Base-by-base conservation (phyloP, 1,140 invertebrate genomes). In the Sitodiplosis mosellana region DNA sequence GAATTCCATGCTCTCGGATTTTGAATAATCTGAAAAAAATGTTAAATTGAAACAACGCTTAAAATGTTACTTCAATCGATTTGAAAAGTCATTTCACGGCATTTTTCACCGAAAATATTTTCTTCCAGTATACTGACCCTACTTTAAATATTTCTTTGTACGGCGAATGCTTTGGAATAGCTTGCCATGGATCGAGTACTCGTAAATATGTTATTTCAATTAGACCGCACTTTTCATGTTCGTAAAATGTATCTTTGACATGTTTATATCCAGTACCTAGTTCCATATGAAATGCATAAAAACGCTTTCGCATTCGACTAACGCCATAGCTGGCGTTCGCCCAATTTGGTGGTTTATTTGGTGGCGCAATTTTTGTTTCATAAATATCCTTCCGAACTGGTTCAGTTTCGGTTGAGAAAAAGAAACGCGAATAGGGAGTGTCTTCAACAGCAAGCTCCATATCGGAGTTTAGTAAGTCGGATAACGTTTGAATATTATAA, bases 261-360 rank as follows among this genome's bases (percentile, higher is more conserved):
- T 77, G 58, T 54, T 77, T 72, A 55, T 79, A 79, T 0, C 73
- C 69, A 0, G 70, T 59, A 3, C 75, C 73, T 2, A 61, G 63
- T 56, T 77, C 76, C 58, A 72, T 72, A 52, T 78, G 74, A 50
- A 80, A 78, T 17, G 77, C 77, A 49, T 78, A 79, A 2, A 76
- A 53, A 12, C 65, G 68, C 20, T 45, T 5, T 11, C 14, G 5
- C 15, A 38, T 38, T 5, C 27, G 27, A 10, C 27, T 27, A 10
- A 27, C 27, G 0, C 65, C 66, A 15, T 67, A 59, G 15, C 57
- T 48, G 1, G 63, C 20, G 11, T 12, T 33, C 41, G 62, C 47
- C 58, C 60, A 67, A 18, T 40, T 49, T 6, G 45, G 8, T 11
- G 54, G 55, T 18, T 52, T 41, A 8, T 56, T 57, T 34, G 55